These are phyloP conservation scores for Xestia sexstrigata DNA, from an alignment of 2,888 invertebrate genomes.

Conservation along the genomic window DNA sequence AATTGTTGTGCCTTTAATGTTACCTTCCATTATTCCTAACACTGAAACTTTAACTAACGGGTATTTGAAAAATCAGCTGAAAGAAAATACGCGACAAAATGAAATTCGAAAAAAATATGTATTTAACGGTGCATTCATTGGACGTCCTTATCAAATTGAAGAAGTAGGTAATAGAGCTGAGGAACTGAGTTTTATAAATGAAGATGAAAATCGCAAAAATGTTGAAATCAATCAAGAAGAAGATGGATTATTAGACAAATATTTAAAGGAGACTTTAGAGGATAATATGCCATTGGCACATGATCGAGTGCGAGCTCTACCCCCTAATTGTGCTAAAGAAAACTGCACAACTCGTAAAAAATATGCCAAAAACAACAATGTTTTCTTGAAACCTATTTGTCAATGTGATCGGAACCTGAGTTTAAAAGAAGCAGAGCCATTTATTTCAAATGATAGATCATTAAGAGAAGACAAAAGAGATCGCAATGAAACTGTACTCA, in stretches of 20 bases:
- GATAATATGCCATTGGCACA: constrained; percentile 34
- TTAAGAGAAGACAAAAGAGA: constrained; percentile 37
- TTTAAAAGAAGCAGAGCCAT: constrained; percentile 35
- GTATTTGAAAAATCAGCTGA: constrained; percentile 32
- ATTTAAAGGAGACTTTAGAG: constrained; percentile 59
- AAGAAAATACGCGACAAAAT: constrained; percentile 17
- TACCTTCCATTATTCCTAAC: constrained; percentile 16
- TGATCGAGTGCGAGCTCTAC: constrained; percentile 35
- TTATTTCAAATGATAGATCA: constrained; percentile 41
- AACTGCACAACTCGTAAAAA: constrained; percentile 57
- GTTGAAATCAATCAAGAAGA: constrained; percentile 50
- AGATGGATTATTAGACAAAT: constrained; percentile 60
- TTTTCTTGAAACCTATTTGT: constrained; percentile 58
- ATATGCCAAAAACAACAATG: not conserved
- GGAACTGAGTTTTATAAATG: constrained; percentile 33
- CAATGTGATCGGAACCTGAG: constrained; percentile 54
- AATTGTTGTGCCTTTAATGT: not conserved
- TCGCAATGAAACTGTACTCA: constrained; percentile 8
- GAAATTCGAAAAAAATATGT: constrained; percentile 39
- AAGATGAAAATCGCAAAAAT: constrained; percentile 23
- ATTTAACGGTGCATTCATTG: constrained; percentile 31
- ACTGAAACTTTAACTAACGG: constrained; percentile 28
- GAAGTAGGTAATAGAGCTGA: constrained; percentile 25
- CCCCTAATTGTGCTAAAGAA: constrained; percentile 58
- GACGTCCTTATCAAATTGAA: constrained; percentile 24